Evolutionary conservation across 2,888 invertebrate genomes (phyloP), one percentile per base, ranked within the genome.

Genomic region (Eilema caniola): DNA sequence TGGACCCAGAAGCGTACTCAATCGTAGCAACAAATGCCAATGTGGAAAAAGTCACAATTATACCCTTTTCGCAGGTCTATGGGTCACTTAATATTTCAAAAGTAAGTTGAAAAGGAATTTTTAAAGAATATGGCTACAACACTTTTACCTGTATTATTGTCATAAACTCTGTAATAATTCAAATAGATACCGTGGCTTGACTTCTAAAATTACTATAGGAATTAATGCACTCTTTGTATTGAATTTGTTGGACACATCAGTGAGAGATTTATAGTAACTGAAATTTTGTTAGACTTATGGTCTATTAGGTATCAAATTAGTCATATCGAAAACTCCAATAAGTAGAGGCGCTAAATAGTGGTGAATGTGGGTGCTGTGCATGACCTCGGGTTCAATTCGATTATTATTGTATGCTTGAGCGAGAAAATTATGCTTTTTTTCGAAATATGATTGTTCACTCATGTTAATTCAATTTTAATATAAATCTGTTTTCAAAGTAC

Each of bases 1-100:
- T 89, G 84, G 93, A 93, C 23, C 86, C 86, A 1, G 92, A 93
- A 80, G 89, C 92, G 0, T 93, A 91, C 62, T 72, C 83, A 23
- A 86, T 92, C 0, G 83, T 89, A 0, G 73, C 82, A 1, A 77
- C 88, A 3, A 72, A 73, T 25, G 80, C 89, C 0, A 72, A 11
- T 0, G 61, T 80, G 3, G 86, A 89, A 0, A 89, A 88, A 83
- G 86, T 91, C 0, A 92, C 91, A 0, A 56, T 89, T 7, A 56
- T 91, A 3, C 88, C 92, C 0, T 90, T 83, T 67, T 89, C 89
- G 3, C 86, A 88, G 69, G 79, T 89, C 4, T 65, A 67, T 23
- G 5, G 16, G 0, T 75, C 83, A 0, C 66, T 89, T 24, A 82
- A 83, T 53, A 77, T 87, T n/a, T 78, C 82, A 23, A 83, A 71